These are phyloP conservation scores for Periophthalmus modestus DNA, from an alignment of 2,113 vertebrate species.

Conservation along the genomic window DNA sequence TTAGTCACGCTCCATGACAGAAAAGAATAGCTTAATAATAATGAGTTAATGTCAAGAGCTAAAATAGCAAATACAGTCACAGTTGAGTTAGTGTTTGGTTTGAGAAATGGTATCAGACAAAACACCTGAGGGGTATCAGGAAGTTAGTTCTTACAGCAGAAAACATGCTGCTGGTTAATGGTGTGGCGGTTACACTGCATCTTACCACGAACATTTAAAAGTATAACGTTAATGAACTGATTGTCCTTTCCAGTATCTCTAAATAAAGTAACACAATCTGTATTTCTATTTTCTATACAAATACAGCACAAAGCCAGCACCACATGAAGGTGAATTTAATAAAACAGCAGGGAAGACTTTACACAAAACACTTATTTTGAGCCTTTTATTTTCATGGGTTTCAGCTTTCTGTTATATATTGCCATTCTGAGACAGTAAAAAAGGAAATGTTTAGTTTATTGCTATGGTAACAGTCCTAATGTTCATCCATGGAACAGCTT, in stretches of 20 bases:
- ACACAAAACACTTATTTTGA: no score
- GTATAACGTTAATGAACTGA: neutral
- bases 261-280: neutral
- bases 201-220: neutral
- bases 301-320: no score
- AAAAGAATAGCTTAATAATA: conserved; percentile 45
- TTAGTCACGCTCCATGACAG: conserved; percentile 13
- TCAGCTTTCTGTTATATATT: no score
- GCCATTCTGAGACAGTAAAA: no score
- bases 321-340: no score
- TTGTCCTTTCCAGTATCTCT: neutral
- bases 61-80: conserved; percentile 62
- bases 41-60: conserved; percentile 55
- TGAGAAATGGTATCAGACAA: conserved; percentile 49
- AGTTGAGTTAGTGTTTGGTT: conserved; percentile 29
- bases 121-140: conserved; percentile 28
- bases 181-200: neutral
- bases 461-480: no score
- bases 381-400: no score
- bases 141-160: conserved; percentile 21
- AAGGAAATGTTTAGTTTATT: no score
- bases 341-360: no score
- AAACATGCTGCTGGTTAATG: conserved; percentile 32
- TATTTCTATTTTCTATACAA: no score
- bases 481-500: no score